Percentiles rank a stretch among this genome's conserved stretches.
phyloP scores from a whole-genome alignment of 1,140 invertebrate genomes.

The Bombus fervidus region DNA sequence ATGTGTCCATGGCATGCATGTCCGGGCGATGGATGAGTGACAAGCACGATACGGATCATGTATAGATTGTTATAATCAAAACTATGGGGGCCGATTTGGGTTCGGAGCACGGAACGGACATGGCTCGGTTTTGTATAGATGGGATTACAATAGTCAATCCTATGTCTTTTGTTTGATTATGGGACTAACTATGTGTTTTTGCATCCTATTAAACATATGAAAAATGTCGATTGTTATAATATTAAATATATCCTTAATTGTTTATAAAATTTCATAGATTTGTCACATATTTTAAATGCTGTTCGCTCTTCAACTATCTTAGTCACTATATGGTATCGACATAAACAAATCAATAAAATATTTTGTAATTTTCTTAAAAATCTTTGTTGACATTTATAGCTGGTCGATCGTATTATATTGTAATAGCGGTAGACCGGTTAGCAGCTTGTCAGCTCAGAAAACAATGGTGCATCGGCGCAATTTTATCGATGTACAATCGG shows the following conservation, averaged over 20 bases:
- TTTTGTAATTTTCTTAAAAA: background rate
- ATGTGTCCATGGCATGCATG: background rate
- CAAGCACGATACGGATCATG: background rate
- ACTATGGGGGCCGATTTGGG: background rate
- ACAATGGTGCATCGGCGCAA: slow-evolving; percentile 61
- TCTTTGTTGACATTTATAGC: background rate
- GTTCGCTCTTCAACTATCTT: background rate
- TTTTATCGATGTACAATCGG: slow-evolving; percentile 56
- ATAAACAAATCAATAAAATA: background rate
- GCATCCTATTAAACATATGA: no score
- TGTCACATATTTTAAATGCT: no score
- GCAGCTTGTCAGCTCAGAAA: slow-evolving; percentile 47
- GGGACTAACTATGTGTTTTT: no score
- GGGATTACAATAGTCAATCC: no score
- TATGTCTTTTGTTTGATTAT: no score
- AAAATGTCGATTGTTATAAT: no score
- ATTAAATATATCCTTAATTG: no score
- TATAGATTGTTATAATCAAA: background rate
- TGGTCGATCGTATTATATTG: slow-evolving; percentile 13
- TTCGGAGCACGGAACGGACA: background rate
- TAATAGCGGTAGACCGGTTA: slow-evolving; percentile 7
- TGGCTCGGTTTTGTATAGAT: no score
- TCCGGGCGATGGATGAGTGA: rapidly evolving
- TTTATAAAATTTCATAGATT: no score
- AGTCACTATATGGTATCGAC: no score